Evolutionary conservation across 2,888 invertebrate species (phyloP).

Genomic region (Drosophila acutilabella): DNA sequence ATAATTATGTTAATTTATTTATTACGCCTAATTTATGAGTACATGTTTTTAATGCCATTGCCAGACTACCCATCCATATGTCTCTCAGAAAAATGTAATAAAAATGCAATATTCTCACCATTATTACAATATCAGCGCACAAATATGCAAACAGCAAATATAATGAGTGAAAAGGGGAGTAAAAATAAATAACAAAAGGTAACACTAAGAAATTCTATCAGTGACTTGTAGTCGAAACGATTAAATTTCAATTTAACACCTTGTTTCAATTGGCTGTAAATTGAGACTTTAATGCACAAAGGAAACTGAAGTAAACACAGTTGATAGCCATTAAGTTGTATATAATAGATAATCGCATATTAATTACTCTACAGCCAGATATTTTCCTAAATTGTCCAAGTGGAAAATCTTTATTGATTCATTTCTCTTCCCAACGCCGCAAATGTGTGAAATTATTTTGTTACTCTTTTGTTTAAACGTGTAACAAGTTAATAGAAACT

Average conservation of each 20-base stretch:
- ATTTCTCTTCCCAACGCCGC: too few relatives aligned
- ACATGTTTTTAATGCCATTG: constrained; percentile 54
- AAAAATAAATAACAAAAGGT: not conserved
- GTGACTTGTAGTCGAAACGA: not conserved
- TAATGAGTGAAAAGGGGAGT: not conserved
- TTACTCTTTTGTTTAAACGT: too few relatives aligned
- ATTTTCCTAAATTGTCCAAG: too few relatives aligned
- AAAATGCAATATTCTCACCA: constrained; percentile 46
- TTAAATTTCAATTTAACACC: not conserved
- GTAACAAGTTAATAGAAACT: too few relatives aligned
- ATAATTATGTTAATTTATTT: constrained; percentile 75
- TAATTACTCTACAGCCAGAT: not conserved
- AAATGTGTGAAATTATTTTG: too few relatives aligned
- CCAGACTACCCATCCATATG: not conserved
- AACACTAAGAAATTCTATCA: constrained; percentile 3
- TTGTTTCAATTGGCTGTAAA: constrained; percentile 5
- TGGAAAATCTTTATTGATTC: too few relatives aligned
- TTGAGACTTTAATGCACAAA: not conserved
- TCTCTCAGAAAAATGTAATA: constrained; percentile 23
- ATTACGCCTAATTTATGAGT: constrained; percentile 66
- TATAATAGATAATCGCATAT: not conserved
- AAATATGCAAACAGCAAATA: not conserved
- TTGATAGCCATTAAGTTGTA: not conserved
- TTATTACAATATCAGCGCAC: constrained; percentile 14
- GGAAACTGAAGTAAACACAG: not conserved